These are phyloP conservation scores for Phasianus colchicus DNA, from an alignment of 2,113 vertebrate genomes.

Conservation along the genomic window DNA sequence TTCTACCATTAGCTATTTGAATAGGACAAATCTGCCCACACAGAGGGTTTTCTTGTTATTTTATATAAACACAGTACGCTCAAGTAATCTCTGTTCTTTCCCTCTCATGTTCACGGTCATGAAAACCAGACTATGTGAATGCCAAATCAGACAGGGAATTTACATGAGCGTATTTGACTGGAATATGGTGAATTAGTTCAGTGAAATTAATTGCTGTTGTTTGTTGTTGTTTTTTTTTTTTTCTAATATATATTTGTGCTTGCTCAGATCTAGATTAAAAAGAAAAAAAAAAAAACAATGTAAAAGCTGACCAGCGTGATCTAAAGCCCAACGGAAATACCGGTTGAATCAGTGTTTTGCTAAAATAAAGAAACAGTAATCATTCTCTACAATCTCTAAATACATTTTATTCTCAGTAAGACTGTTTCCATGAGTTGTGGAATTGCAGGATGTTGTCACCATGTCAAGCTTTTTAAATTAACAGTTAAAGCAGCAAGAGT, in stretches of 20 bases:
- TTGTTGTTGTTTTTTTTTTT: neutral
- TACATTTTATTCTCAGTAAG: neutral
- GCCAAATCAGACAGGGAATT: neutral
- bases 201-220: neutral
- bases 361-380: neutral
- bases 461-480: neutral
- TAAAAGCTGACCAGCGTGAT: neutral
- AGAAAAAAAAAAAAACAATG: neutral
- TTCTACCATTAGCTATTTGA: neutral
- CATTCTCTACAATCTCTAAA: neutral
- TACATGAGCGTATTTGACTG: conserved; percentile 13
- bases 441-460: neutral
- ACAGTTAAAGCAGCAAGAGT: neutral
- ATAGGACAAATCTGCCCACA: neutral
- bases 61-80: neutral
- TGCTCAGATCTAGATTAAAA: neutral
- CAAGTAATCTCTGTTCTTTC: conserved; percentile 9
- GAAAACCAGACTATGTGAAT: neutral
- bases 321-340: neutral
- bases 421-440: neutral
- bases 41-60: neutral
- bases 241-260: neutral
- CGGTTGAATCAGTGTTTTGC: neutral
- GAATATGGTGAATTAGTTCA: neutral
- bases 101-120: neutral